Evolutionary conservation across 2,888 invertebrate species (phyloP), one percentile per base, ranked within the genome.

Genomic region (Ischnus inquisitorius): DNA sequence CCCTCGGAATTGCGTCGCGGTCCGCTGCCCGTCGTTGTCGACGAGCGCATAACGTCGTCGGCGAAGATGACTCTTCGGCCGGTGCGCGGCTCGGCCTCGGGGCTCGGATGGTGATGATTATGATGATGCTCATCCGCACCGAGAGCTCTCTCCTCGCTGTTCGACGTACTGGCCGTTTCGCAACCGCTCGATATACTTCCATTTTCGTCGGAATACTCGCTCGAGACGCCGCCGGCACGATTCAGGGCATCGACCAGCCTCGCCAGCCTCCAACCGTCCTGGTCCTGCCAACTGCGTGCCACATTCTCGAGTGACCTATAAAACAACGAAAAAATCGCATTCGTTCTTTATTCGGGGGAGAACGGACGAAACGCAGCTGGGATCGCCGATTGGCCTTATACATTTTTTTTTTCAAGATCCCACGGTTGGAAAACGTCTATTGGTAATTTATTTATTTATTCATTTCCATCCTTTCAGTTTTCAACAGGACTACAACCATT

Each of bases 91-190:
- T 90, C 91, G 68, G 84, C 79, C 25, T 88, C 88, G 46, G 28
- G 69, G 57, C 28, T 78, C 67, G 72, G 48, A 19, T 54, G 78
- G 16, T 82, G 76, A 68, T 76, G 67, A 28, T 80, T 67, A 75
- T 68, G 74, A 48, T 91, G 90, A 51, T 90, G 89, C 69, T 93
- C 93, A 71, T 92, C 92, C 25, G 88, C 85, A 10, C 91, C 90
- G 0, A 90, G 91, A 25, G 91, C 91, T 71, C 93, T 89, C 68
- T 93, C 93, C 62, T 93, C 93, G 88, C 93, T 93, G 72, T 93
- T 93, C 8, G 92, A 96, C 8, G 97, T 97, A 93, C 97, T 97
- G 69, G 96, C 96, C 14, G 97, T 97, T 94, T 97, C 97, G 93
- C 97, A 97, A 87, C 97, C 97, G 90, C 97, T 97, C 86, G 97